Percentiles rank a stretch among this genome's conserved stretches.
These are phyloP conservation scores for Bostrychus sinensis DNA, from an alignment of 2,113 vertebrate genomes.

Conservation along the genomic window DNA sequence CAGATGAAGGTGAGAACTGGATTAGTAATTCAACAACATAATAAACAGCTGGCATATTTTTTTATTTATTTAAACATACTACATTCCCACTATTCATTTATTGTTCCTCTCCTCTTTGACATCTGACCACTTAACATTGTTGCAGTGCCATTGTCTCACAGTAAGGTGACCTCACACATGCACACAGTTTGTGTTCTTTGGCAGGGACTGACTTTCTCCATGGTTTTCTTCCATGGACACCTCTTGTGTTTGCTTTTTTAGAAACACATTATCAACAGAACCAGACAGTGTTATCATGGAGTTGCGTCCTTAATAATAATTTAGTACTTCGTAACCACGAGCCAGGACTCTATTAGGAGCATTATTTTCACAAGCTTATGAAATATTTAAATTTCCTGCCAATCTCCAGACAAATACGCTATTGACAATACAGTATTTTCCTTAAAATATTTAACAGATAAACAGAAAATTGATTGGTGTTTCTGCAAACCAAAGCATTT, in stretches of 20 bases:
- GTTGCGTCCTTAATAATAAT: background rate
- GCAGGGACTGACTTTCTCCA: constrained; percentile 2
- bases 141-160: constrained; percentile 10
- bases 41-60: background rate
- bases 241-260: constrained; percentile 1
- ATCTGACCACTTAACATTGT: constrained; percentile 24
- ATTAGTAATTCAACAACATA: background rate
- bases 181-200: constrained; percentile 17
- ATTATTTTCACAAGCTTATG: too few species aligned
- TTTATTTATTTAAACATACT: background rate
- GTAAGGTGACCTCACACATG: background rate
- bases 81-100: background rate
- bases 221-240: constrained; percentile 1
- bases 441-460: too few species aligned
- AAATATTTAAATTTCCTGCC: too few species aligned
- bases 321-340: background rate
- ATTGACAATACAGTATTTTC: too few species aligned
- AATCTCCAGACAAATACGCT: too few species aligned
- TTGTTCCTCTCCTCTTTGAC: constrained; percentile 7
- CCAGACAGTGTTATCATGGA: background rate
- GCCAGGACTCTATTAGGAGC: too few species aligned
- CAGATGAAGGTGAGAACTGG: constrained; percentile 88
- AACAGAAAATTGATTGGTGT: too few species aligned
- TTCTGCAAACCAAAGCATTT: too few species aligned
- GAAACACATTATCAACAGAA: constrained; percentile 11